Evolutionary conservation across 2,113 vertebrate genomes (phyloP).

Genomic region (Taurulus bubalis): DNA sequence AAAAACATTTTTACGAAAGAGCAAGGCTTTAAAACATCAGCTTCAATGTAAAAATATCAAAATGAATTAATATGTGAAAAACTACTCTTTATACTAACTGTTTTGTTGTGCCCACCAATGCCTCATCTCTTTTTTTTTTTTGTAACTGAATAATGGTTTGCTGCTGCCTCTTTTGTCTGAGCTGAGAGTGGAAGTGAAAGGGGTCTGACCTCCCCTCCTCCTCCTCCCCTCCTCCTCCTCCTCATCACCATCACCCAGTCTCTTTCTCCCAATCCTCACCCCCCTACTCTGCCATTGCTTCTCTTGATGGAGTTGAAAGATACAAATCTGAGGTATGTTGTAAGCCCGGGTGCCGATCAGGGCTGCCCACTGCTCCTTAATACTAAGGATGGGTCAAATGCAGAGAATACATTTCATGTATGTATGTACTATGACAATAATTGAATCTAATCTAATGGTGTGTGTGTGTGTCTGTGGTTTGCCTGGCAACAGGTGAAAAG

Average conservation of each 20-base stretch:
- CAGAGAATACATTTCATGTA: no score
- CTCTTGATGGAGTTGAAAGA: conserved; percentile 33
- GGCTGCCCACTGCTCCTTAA: no score
- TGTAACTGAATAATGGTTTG: conserved; percentile 16
- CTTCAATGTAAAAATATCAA: background rate
- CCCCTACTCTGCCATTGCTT: background rate
- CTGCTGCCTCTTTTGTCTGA: conserved; percentile 37
- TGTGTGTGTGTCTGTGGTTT: conserved; percentile 42
- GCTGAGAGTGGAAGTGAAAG: conserved; percentile 37
- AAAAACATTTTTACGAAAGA: background rate
- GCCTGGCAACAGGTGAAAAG: conserved; percentile 76
- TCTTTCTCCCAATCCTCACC: background rate
- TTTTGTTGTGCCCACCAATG: background rate
- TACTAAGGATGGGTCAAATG: no score
- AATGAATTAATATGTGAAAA: background rate
- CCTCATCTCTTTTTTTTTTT: background rate
- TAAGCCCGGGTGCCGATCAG: no score
- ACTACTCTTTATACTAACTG: background rate
- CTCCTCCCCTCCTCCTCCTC: no score
- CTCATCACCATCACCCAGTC: background rate
- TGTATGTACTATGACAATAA: no score
- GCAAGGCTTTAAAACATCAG: background rate
- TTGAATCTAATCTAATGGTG: no score
- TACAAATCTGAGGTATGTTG: conserved; percentile 53
- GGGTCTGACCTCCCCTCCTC: conserved; percentile 20